A percentile compares a stretch with the other conserved stretches of the same genome.
phyloP scores from a whole-genome alignment of 1,140 invertebrate genomes.

The Drosophila santomea region DNA sequence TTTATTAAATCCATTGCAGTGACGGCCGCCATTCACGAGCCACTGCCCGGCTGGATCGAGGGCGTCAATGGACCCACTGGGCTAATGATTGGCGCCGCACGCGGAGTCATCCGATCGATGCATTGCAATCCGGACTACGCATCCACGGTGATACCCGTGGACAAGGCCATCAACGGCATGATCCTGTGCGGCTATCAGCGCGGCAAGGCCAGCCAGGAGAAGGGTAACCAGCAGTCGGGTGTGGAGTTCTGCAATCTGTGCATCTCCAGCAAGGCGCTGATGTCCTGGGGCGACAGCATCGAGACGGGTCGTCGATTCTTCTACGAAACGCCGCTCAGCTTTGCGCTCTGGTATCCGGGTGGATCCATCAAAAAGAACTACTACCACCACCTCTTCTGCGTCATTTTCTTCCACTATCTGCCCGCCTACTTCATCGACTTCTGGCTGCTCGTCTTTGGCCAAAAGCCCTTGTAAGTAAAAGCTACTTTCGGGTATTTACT shows the following conservation, averaged over 20 bases:
- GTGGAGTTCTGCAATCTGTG: constrained; percentile 87
- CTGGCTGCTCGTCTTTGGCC: constrained; percentile 88
- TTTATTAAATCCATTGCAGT: constrained; percentile 85
- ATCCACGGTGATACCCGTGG: constrained; percentile 92
- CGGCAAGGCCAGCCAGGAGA: constrained; percentile 84
- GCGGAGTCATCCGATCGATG: constrained; percentile 92
- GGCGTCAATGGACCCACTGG: constrained; percentile 97
- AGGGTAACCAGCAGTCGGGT: constrained; percentile 55
- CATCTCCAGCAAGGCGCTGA: constrained; percentile 86
- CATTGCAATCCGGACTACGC: constrained; percentile 87
- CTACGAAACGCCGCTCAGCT: constrained; percentile 87
- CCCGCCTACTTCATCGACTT: constrained; percentile 93
- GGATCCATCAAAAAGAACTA: constrained; percentile 90
- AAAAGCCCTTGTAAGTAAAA: constrained; percentile 91
- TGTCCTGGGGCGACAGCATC: constrained; percentile 92
- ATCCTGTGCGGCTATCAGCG: constrained; percentile 89
- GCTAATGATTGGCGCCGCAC: constrained; percentile 90
- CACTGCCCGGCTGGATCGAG: constrained; percentile 95
- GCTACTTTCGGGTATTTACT: background rate
- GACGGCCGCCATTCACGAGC: constrained; percentile 89
- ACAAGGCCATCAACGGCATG: constrained; percentile 91
- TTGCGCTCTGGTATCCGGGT: constrained; percentile 92
- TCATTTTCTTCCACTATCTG: constrained; percentile 91
- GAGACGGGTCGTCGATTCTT: constrained; percentile 88
- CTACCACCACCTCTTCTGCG: constrained; percentile 88